These are phyloP conservation scores for Pogonognathellus flavescens DNA, from an alignment of 1,140 invertebrate genomes.

Conservation along the genomic window DNA sequence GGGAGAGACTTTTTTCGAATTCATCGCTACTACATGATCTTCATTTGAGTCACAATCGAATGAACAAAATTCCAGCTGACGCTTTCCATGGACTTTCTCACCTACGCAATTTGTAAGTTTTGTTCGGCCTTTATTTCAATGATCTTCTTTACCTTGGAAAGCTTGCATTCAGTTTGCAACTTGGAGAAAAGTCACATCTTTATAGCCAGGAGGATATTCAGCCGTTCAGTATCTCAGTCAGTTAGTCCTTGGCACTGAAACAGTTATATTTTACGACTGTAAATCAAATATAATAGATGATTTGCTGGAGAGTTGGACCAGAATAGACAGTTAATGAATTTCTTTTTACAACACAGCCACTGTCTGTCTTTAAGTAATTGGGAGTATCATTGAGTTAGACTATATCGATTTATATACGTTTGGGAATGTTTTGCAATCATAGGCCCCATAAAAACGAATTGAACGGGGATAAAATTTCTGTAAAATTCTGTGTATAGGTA, in stretches of 20 bases:
- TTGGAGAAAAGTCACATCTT: too few relatives aligned
- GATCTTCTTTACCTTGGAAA: background rate
- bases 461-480: background rate
- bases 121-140: background rate
- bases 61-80: slow-evolving; percentile 81
- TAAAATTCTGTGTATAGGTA: slow-evolving; percentile 14
- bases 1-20: slow-evolving; percentile 79
- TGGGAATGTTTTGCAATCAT: too few relatives aligned
- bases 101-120: slow-evolving; percentile 86
- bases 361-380: background rate
- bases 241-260: slow-evolving; percentile 7
- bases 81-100: slow-evolving; percentile 84
- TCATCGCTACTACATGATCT: slow-evolving; percentile 86
- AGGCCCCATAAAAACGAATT: too few relatives aligned
- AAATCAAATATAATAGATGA: slow-evolving; percentile 8
- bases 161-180: background rate
- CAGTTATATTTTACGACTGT: background rate
- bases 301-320: too few relatives aligned
- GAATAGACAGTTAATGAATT: background rate
- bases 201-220: too few relatives aligned
- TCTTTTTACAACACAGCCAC: background rate
- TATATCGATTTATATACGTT: background rate
- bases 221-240: background rate
- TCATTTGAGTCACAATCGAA: slow-evolving; percentile 85
- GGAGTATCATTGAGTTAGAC: background rate